Percentiles rank a stretch among this genome's conserved stretches.
Conservation (phyloP, 2,113 vertebrate species). For the Polyodon spathula region DNA sequence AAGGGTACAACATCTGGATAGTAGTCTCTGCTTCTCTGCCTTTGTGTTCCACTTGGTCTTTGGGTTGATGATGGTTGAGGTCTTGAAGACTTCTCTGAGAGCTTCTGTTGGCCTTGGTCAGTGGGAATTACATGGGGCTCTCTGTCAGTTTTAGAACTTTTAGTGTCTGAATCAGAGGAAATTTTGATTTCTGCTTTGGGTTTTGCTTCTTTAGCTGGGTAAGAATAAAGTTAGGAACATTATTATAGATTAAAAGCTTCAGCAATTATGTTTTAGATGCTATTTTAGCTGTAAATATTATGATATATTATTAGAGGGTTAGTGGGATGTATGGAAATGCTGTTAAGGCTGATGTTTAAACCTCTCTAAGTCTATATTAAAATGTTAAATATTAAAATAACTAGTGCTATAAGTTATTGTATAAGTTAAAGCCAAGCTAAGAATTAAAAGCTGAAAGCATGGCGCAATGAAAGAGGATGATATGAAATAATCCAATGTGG, state of each 20-base stretch:
- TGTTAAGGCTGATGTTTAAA: not conserved
- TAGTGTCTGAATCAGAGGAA: constrained; percentile 69
- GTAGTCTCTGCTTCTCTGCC: constrained; percentile 29
- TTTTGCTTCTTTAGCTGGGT: constrained; percentile 63
- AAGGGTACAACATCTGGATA: constrained; percentile 36
- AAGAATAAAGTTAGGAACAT: constrained; percentile 61
- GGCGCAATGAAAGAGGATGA: constrained; percentile 22
- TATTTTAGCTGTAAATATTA: constrained; percentile 1
- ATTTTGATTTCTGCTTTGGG: constrained; percentile 72
- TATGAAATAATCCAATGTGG: constrained; percentile 44
- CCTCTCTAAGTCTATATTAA: not conserved
- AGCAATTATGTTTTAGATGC: constrained; percentile 23
- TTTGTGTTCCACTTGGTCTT: constrained; percentile 41
- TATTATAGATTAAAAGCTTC: constrained; percentile 40
- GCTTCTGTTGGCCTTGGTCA: constrained; percentile 53
- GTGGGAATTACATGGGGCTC: constrained; percentile 54
- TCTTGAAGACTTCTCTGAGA: constrained; percentile 45
- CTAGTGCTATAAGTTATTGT: not conserved
- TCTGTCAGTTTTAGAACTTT: constrained; percentile 65
- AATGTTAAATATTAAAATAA: too few relatives aligned
- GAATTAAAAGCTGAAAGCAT: constrained; percentile 24
- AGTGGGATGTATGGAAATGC: not conserved
- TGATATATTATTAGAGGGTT: not conserved
- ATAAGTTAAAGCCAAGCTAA: constrained; percentile 14
- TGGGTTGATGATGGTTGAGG: constrained; percentile 49